Evolutionary conservation across 2,888 invertebrate genomes (phyloP).

Genomic region (Phymatocera aterrima): DNA sequence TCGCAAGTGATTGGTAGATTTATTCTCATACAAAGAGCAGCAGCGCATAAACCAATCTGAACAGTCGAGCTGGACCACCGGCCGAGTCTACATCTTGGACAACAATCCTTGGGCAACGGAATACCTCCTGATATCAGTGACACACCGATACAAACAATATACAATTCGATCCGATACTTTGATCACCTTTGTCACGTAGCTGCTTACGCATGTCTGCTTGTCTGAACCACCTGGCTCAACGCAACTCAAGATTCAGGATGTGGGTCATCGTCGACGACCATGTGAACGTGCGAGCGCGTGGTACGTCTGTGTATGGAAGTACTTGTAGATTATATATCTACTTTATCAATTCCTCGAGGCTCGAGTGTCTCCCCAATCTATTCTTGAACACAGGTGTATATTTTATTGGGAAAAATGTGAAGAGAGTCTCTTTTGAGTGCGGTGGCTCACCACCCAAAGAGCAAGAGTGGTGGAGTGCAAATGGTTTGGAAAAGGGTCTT

Average conservation of each 20-base stretch:
- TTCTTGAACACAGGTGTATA: not conserved
- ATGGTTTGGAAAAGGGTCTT: not conserved
- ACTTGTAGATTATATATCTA: not conserved
- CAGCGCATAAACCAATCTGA: slow-evolving; percentile 28
- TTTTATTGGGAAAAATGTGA: not conserved
- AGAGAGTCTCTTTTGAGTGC: not conserved
- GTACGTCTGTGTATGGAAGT: not conserved
- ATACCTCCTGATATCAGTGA: slow-evolving; percentile 30
- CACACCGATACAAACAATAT: slow-evolving; percentile 32
- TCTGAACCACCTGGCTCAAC: not conserved
- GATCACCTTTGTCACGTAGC: slow-evolving; percentile 36
- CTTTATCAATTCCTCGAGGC: slow-evolving; percentile 24
- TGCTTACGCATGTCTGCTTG: slow-evolving; percentile 34
- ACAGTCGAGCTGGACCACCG: slow-evolving; percentile 9
- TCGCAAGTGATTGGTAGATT: slow-evolving; percentile 30
- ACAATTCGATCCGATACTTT: slow-evolving; percentile 34
- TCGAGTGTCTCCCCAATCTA: not conserved
- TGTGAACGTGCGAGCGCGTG: not conserved
- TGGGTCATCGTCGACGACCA: slow-evolving; percentile 15
- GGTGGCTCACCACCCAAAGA: not conserved
- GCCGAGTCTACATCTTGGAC: slow-evolving; percentile 10
- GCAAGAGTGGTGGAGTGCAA: not conserved
- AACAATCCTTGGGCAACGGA: slow-evolving; percentile 23
- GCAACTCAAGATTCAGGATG: not conserved
- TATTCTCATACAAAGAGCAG: slow-evolving; percentile 6